A percentile compares a stretch with the other conserved stretches of the same genome.
These are phyloP conservation scores for Brienomyrus brachyistius DNA, from an alignment of 2,113 vertebrate genomes.

Conservation along the genomic window DNA sequence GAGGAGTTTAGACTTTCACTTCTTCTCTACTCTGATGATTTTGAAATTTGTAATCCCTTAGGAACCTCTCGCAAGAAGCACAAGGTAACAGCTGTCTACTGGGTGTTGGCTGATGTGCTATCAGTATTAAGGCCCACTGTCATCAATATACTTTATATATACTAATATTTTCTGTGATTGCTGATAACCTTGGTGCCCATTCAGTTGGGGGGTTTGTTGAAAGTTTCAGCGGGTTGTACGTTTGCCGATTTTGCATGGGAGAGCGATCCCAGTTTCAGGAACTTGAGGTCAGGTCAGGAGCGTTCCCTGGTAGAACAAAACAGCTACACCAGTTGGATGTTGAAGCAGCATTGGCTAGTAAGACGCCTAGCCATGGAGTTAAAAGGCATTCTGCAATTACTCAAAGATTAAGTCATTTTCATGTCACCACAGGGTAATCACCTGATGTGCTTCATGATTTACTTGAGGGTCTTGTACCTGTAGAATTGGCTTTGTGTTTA, in stretches of 20 bases:
- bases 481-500: too few species aligned
- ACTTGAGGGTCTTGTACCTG: neutral
- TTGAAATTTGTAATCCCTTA: constrained; percentile 34
- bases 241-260: neutral
- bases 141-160: too few species aligned
- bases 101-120: neutral
- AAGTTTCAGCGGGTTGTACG: neutral
- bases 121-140: too few species aligned
- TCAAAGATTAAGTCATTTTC: constrained; percentile 11
- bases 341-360: constrained; percentile 21
- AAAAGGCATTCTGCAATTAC: constrained; percentile 27
- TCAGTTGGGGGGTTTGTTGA: too few species aligned
- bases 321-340: constrained; percentile 10
- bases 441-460: constrained; percentile 31
- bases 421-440: neutral
- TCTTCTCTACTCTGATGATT: constrained; percentile 32
- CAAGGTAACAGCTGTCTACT: constrained; percentile 32
- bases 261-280: constrained; percentile 28
- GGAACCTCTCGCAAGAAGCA: constrained; percentile 34
- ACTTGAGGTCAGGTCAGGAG: constrained; percentile 28
- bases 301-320: constrained; percentile 24
- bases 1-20: constrained; percentile 29
- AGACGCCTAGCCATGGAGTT: constrained; percentile 19
- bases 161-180: too few species aligned
- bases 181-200: too few species aligned